Evolutionary conservation across 1,140 invertebrate species (phyloP).

Genomic region (Ditylenchus dipsaci): DNA sequence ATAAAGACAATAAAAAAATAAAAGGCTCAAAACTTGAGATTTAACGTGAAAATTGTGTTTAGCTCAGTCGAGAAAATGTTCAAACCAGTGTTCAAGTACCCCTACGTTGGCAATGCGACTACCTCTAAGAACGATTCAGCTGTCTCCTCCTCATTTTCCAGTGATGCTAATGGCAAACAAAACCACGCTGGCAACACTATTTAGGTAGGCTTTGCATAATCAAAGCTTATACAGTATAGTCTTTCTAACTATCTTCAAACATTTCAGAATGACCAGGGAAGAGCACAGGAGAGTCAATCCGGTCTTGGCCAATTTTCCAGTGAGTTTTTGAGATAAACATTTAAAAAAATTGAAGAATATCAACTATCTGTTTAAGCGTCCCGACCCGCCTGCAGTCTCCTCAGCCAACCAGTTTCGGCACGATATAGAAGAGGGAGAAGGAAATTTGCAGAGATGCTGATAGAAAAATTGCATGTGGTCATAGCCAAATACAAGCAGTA

Average conservation of each 20-base stretch:
- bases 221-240: not conserved
- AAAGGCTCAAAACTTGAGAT: not conserved
- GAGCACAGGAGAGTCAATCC: not conserved
- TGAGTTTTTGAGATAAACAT: not conserved
- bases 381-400: constrained; percentile 10
- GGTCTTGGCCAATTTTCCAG: not conserved
- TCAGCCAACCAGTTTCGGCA: constrained; percentile 13
- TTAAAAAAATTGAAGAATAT: not conserved
- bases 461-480: constrained; percentile 27
- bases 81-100: constrained; percentile 28
- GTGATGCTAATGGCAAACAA: constrained; percentile 18
- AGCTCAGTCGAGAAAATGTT: constrained; percentile 27
- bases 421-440: constrained; percentile 33
- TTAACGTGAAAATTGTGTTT: not conserved
- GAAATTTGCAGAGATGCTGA: constrained; percentile 32
- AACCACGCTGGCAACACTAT: constrained; percentile 2
- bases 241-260: not conserved
- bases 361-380: not conserved
- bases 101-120: constrained; percentile 31
- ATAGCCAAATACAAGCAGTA: constrained; percentile 10
- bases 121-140: constrained; percentile 40
- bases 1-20: too few relatives aligned
- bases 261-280: not conserved
- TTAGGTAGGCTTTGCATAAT: not conserved
- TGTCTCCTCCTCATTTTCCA: constrained; percentile 41